Conservation (phyloP, 2,797 vertebrate species). For the Poliocrania exsul region DNA sequence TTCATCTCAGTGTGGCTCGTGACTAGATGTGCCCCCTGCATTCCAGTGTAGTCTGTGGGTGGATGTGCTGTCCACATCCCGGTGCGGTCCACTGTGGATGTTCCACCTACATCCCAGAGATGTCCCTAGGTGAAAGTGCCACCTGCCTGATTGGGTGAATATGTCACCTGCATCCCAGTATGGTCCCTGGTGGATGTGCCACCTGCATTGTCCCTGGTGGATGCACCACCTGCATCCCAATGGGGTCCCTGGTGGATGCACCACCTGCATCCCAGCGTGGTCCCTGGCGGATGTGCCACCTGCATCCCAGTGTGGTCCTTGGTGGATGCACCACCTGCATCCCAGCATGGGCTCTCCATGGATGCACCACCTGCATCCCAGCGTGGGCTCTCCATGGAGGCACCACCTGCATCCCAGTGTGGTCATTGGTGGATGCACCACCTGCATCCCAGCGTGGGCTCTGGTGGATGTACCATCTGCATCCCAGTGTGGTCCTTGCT, state of each 20-base stretch:
- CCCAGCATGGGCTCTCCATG: too few species aligned
- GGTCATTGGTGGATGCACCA: fast-evolving
- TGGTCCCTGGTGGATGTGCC: too few species aligned
- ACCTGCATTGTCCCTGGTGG: too few species aligned
- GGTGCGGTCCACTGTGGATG: fast-evolving
- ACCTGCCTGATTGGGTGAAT: not conserved
- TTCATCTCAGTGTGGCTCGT: fast-evolving
- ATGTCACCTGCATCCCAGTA: not conserved
- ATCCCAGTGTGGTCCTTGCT: fast-evolving
- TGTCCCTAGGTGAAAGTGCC: not conserved
- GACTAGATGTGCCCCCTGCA: not conserved
- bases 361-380: too few species aligned
- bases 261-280: not conserved
- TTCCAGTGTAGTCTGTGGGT: fast-evolving
- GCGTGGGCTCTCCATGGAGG: too few species aligned
- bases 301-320: too few species aligned
- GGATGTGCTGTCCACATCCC: not conserved
- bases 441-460: too few species aligned
- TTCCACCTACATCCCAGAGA: not conserved
- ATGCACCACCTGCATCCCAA: not conserved
- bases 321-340: too few species aligned
- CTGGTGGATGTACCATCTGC: too few species aligned
- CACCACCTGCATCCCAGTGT: too few species aligned
- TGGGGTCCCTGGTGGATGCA: fast-evolving
- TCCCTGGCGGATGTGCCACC: not conserved